Conservation (phyloP, 2,797 vertebrate genomes). For the Microctenopoma steveboyesi region DNA sequence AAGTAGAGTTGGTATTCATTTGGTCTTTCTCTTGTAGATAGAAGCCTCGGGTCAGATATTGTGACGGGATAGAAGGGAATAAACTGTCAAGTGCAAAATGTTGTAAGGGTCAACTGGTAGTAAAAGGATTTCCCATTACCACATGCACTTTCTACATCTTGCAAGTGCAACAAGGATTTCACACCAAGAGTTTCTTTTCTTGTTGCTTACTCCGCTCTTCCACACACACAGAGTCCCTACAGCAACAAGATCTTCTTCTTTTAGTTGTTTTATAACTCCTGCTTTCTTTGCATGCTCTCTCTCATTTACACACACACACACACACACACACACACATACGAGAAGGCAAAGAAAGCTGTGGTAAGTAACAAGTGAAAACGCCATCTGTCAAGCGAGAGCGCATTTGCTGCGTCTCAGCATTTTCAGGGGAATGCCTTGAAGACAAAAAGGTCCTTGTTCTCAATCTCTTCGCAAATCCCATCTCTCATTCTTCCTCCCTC, state of each 20-base stretch:
- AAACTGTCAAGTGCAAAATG: conserved; percentile 41
- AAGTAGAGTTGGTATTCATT: conserved; percentile 13
- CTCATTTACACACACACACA: background rate
- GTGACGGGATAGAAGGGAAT: conserved; percentile 21
- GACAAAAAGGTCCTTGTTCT: conserved; percentile 85
- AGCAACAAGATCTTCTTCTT: conserved; percentile 55
- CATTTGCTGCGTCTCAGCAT: conserved; percentile 85
- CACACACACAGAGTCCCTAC: conserved; percentile 20
- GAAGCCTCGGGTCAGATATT: conserved; percentile 11
- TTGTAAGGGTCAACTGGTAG: conserved; percentile 45
- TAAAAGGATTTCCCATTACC: conserved; percentile 55
- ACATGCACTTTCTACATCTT: conserved; percentile 6
- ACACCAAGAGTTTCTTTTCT: conserved; percentile 34
- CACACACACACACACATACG: conserved; percentile 12
- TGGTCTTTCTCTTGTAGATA: conserved; percentile 16
- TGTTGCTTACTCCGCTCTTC: conserved; percentile 19
- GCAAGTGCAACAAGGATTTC: conserved; percentile 24
- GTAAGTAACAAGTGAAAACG: conserved; percentile 86
- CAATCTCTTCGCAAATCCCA: conserved; percentile 82
- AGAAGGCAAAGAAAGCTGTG: conserved; percentile 78
- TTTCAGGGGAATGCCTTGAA: conserved; percentile 85
- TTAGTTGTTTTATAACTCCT: conserved; percentile 63
- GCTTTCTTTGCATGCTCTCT: conserved; percentile 29
- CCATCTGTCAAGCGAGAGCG: conserved; percentile 83
- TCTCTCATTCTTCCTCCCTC: conserved; percentile 83